Conservation (phyloP, 2,888 invertebrate genomes). For the Neoitamus cyanurus region DNA sequence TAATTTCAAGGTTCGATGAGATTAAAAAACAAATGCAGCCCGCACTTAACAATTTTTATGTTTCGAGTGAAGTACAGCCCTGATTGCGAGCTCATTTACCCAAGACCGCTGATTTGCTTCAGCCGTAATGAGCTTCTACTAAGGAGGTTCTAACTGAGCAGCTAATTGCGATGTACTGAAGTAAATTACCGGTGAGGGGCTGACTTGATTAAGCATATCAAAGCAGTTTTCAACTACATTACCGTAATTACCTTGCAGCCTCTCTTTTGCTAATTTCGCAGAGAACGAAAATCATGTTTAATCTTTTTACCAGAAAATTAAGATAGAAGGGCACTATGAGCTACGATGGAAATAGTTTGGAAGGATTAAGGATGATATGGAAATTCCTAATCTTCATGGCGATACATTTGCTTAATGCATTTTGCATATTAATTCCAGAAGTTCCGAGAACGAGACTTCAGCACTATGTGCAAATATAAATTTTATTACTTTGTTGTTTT, state of each 20-base stretch:
- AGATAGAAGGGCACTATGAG: not conserved
- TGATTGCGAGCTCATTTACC: not conserved
- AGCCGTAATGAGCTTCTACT: not conserved
- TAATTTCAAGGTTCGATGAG: slow-evolving; percentile 22
- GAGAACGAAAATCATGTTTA: not conserved
- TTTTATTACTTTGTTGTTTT: too few relatives aligned
- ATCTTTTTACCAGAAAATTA: not conserved
- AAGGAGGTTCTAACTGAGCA: not conserved
- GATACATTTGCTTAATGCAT: not conserved
- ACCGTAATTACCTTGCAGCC: not conserved
- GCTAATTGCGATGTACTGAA: slow-evolving; percentile 4
- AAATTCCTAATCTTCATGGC: not conserved
- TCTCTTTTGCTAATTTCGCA: not conserved
- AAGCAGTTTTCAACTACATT: not conserved
- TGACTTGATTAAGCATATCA: slow-evolving; percentile 1
- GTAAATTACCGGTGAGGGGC: slow-evolving; percentile 9
- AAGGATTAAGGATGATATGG: not conserved
- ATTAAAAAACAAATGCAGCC: slow-evolving; percentile 22
- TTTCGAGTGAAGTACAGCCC: not conserved
- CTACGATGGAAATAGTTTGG: not conserved
- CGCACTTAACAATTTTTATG: not conserved
- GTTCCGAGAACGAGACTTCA: too few relatives aligned
- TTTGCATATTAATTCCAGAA: not conserved
- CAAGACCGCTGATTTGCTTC: not conserved
- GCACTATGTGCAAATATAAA: too few relatives aligned